Conservation (phyloP, 2,113 vertebrate genomes). For the Taxidea taxus region DNA sequence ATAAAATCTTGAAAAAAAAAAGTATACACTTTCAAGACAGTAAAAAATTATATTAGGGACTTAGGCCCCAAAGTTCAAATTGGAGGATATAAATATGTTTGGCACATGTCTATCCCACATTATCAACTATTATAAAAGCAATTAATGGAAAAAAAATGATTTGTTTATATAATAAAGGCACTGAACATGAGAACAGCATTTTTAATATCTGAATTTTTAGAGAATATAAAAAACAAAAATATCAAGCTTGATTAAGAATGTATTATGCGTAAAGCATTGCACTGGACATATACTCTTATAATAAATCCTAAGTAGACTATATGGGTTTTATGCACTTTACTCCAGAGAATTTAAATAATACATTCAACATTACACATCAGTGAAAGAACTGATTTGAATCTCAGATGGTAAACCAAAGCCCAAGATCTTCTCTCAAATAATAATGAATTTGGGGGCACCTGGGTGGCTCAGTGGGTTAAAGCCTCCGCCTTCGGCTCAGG, state of each 20-base stretch:
- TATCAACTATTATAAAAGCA: not conserved
- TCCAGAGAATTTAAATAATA: slow-evolving; percentile 26
- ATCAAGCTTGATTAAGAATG: not conserved
- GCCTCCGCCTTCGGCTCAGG: no score
- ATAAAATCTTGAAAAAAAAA: no score
- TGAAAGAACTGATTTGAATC: not conserved
- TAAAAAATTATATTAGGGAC: not conserved
- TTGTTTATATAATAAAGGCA: slow-evolving; percentile 3
- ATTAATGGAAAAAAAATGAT: not conserved
- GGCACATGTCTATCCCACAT: not conserved
- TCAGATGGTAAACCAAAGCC: not conserved
- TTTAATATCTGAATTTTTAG: slow-evolving; percentile 4
- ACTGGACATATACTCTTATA: not conserved
- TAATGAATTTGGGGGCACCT: not conserved
- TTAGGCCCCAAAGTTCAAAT: not conserved
- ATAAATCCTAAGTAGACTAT: not conserved
- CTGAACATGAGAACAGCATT: not conserved
- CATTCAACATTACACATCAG: not conserved
- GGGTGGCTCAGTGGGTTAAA: no score
- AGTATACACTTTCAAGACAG: not conserved
- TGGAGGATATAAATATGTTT: not conserved
- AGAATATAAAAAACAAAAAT: not conserved
- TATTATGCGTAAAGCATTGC: not conserved
- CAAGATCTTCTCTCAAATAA: not conserved
- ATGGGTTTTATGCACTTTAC: not conserved